Percentiles rank a stretch among this genome's conserved stretches.
These are phyloP conservation scores for Halcyon leucocephala DNA, from an alignment of 2,797 vertebrate species.

Conservation along the genomic window DNA sequence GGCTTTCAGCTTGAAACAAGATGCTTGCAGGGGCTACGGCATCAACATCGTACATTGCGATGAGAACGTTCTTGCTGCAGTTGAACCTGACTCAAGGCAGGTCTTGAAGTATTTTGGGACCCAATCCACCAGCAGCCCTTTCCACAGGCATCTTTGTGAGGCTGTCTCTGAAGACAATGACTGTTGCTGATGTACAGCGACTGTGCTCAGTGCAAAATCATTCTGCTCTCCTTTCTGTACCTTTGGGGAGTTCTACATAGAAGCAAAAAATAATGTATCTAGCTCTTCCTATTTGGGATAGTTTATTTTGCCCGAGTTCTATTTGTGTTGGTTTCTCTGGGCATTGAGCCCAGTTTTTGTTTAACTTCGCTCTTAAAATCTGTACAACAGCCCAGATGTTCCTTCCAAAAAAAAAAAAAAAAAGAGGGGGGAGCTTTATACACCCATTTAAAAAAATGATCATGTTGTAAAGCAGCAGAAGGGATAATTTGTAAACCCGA, in stretches of 20 bases:
- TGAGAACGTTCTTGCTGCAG: not conserved
- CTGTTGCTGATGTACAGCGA: not conserved
- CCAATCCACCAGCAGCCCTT: not conserved
- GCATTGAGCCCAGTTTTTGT: conserved; percentile 55
- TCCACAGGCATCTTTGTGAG: not conserved
- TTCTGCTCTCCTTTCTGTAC: not conserved
- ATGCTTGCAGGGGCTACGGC: rapidly evolving
- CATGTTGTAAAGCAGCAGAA: conserved; percentile 22
- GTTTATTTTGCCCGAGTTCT: conserved; percentile 50
- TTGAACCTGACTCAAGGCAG: not conserved
- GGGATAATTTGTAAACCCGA: conserved; percentile 16
- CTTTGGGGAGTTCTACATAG: not conserved
- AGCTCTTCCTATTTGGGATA: conserved; percentile 43
- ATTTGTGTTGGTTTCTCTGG: conserved; percentile 62
- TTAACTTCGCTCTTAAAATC: conserved; percentile 53
- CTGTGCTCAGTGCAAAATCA: not conserved
- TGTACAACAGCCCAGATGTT: conserved; percentile 40
- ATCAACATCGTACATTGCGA: not conserved
- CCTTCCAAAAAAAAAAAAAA: not conserved
- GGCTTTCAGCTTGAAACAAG: not conserved
- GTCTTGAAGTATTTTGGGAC: not conserved
- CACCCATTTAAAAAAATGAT: not conserved
- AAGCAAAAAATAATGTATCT: not conserved
- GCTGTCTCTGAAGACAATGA: not conserved
- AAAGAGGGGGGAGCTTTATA: not conserved